Evolutionary conservation across 2,797 vertebrate species (phyloP).

Genomic region (Cirrhinus molitorella): DNA sequence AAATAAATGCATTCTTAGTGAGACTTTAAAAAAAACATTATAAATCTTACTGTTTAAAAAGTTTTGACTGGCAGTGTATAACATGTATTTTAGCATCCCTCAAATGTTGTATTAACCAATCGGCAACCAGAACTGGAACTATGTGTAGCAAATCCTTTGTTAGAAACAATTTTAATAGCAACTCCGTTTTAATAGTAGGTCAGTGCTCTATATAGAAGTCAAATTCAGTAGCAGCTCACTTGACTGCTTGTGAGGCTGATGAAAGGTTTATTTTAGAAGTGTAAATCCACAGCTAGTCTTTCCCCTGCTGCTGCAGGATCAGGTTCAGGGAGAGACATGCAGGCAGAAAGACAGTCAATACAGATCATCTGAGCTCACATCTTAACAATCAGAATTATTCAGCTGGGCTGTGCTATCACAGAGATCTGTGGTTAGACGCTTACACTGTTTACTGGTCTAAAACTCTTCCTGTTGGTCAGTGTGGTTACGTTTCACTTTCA

Average conservation of each 20-base stretch:
- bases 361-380: conserved; percentile 1
- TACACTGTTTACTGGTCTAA: not conserved
- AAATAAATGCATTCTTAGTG: too few species aligned
- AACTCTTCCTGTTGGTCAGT: conserved; percentile 27
- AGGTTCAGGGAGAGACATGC: not conserved
- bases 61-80: too few species aligned
- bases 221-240: conserved; percentile 23
- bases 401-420: not conserved
- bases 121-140: not conserved
- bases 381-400: not conserved
- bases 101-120: not conserved
- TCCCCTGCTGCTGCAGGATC: conserved; percentile 34
- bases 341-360: not conserved
- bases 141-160: not conserved
- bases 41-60: too few species aligned
- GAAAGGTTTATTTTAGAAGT: conserved; percentile 54
- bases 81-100: not conserved
- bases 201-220: not conserved
- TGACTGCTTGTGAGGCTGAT: not conserved
- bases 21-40: too few species aligned
- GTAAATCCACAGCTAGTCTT: conserved; percentile 47
- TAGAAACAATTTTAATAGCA: not conserved
- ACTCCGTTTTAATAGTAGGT: not conserved
- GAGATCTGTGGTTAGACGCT: not conserved
- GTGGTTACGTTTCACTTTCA: conserved; percentile 7